Base-by-base conservation (phyloP, 1,140 invertebrate species). In the Semibalanus balanoides region DNA sequence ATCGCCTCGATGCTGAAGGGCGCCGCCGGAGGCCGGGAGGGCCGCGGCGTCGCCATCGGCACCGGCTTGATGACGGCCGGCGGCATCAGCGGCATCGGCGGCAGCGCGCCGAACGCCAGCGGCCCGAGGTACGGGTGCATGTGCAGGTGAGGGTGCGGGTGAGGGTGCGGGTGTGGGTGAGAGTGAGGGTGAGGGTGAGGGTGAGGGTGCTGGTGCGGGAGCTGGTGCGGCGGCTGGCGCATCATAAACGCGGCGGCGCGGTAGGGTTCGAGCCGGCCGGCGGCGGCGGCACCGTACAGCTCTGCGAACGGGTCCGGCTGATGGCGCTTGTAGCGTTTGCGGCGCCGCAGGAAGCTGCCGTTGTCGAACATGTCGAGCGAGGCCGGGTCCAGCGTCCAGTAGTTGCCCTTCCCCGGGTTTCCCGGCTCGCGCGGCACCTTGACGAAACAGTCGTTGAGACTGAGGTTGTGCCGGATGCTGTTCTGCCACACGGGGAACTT, bases 361-460 rank as follows among this genome's bases (percentile, higher is more conserved):
- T 99, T 99, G 82, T 99, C 97, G 82, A 99, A 99, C 98, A 99
- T 99, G 82, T 99, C 95, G 82, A 98, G 95, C 0, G 94, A 94
- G 76, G 95, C 85, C 0, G 97, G 97, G 85, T 99, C 96, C 73
- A 99, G 83, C 0, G 96, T 97, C 97, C 97, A 99, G 84, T 99
- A 99, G 82, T 99, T 99, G 0, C 97, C 97, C 82, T 99, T 99
- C 0, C 96, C 96, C 0, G 98, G 97, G 83, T 99, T 99, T 0
- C 96, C 97, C 0, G 97, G 96, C 83, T 99, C 97, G 7, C 97
- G 86, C 0, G 97, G 95, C 73, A 99, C 96, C 85, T 99, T 99
- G 29, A 99, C 93, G 84, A 99, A 99, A 82, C 97, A 99, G 83
- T 99, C 97, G 85, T 99, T 99, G 69, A 99, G 85, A 22, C 93